Base-by-base conservation (phyloP, 2,797 vertebrate genomes). In the Alfaro cultratus region DNA sequence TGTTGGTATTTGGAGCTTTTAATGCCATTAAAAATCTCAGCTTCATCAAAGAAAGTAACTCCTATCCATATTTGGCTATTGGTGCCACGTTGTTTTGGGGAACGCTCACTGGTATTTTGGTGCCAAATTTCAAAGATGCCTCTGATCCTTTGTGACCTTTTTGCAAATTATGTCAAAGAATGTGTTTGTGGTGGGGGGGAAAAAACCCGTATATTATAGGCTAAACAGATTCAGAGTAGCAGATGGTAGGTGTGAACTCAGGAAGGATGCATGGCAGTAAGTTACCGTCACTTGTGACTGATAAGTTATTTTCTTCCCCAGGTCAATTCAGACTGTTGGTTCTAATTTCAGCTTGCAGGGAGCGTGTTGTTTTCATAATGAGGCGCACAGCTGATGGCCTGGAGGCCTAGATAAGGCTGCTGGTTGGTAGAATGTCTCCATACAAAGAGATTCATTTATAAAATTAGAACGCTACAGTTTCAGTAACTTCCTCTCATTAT, bases 331-430 rank as follows among this genome's bases (percentile, higher is more conserved):
- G 16, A 1, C 7, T 36, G 60, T 64, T 36, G 21, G 16, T 36
- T 64, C 34, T 68, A 68, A 13, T 41, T 41, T 41, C 36, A 68
- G 64, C 36, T 68, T 68, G 64, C 36, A 68, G 64, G 10, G 36
- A 68, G 8, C 39, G 9, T 41, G 64, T 68, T 68, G 21, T 68
- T 68, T 68, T 68, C 3, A 41, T 39, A 68, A 68, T 68, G 36
- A 68, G 39, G 64, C 21, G 23, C 36, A 68, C 64, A 41, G 64
- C 64, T 68, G 64, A 39, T 41, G 64, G 64, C 64, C 36, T 41
- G 13, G 64, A 68, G 64, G 64, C 36, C 64, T 5, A 68, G 64
- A 68, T 68, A 68, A 68, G 64, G 36, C 64, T 39, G 64, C 64
- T 68, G 64, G 36, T 21, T 68, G 36, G 36, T 26, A 68, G 34